Evolutionary conservation across 1,140 invertebrate genomes (phyloP).

Genomic region (Trinorchestia longiramus): DNA sequence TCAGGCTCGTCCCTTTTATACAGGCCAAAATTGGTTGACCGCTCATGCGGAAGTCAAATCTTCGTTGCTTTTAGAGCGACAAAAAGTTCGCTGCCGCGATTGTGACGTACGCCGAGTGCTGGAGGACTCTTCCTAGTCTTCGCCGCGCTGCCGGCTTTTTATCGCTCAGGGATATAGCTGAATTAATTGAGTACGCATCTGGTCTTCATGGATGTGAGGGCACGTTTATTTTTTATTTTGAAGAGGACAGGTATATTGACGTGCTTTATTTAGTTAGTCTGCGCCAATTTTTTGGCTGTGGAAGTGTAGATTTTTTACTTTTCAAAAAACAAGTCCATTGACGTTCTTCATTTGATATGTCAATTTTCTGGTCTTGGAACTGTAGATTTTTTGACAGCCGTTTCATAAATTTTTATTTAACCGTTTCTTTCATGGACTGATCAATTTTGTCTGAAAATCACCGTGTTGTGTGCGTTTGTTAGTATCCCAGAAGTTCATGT

Average conservation of each 20-base stretch:
- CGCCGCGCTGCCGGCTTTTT: neutral
- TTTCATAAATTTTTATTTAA: no score
- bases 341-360: neutral
- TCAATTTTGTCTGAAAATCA: neutral
- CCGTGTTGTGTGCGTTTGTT: neutral
- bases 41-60: conserved; percentile 53
- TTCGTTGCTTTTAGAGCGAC: conserved; percentile 49
- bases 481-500: neutral
- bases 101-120: neutral
- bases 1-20: conserved; percentile 33
- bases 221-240: neutral
- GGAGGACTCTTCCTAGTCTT: neutral
- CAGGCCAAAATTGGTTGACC: conserved; percentile 43
- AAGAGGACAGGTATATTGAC: neutral
- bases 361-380: neutral
- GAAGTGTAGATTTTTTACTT: neutral
- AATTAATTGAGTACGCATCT: neutral
- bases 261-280: neutral
- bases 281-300: neutral
- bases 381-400: neutral
- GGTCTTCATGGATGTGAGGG: neutral
- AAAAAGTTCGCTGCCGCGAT: neutral
- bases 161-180: neutral
- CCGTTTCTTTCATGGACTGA: neutral
- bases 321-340: neutral